phyloP scores from a whole-genome alignment of 2,888 invertebrate genomes.

The Isotomurus palustris region DNA sequence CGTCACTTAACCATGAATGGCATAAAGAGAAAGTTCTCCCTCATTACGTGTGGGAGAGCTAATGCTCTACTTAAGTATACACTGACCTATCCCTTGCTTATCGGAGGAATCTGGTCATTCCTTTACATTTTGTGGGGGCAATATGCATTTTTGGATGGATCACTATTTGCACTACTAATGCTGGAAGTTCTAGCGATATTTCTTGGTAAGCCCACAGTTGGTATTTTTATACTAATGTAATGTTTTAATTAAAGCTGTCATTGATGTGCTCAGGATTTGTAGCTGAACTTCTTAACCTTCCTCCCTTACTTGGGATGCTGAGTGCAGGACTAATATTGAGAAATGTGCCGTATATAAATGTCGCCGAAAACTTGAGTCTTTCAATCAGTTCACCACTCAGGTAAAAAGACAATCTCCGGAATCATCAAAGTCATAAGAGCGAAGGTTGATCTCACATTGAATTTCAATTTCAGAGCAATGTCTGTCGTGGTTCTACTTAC shows the following conservation, averaged over 20 bases:
- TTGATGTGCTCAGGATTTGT: neutral
- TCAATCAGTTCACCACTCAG: constrained; percentile 29
- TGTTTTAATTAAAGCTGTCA: neutral
- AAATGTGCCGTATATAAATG: constrained; percentile 35
- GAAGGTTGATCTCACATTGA: neutral
- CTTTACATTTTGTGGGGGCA: constrained; percentile 38
- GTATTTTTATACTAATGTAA: neutral
- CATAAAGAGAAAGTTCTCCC: too few species aligned
- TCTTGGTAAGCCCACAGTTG: constrained; percentile 25
- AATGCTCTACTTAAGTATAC: constrained; percentile 14
- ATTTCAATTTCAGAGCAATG: constrained; percentile 25
- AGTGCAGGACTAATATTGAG: constrained; percentile 38
- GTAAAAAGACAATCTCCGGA: constrained; percentile 10
- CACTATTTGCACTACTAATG: constrained; percentile 33
- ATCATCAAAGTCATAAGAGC: neutral
- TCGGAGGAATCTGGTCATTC: constrained; percentile 33
- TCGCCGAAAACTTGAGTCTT: constrained; percentile 27
- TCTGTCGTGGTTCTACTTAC: constrained; percentile 41
- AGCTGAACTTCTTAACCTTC: constrained; percentile 14
- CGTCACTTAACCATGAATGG: too few species aligned
- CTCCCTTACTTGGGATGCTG: constrained; percentile 39
- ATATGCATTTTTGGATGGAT: constrained; percentile 33
- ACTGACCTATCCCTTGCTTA: constrained; percentile 19
- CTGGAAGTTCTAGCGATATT: constrained; percentile 31
- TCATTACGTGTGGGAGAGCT: too few species aligned